phyloP scores from a whole-genome alignment of 2,888 invertebrate species.

The Himalopsyche kuldschensis region DNA sequence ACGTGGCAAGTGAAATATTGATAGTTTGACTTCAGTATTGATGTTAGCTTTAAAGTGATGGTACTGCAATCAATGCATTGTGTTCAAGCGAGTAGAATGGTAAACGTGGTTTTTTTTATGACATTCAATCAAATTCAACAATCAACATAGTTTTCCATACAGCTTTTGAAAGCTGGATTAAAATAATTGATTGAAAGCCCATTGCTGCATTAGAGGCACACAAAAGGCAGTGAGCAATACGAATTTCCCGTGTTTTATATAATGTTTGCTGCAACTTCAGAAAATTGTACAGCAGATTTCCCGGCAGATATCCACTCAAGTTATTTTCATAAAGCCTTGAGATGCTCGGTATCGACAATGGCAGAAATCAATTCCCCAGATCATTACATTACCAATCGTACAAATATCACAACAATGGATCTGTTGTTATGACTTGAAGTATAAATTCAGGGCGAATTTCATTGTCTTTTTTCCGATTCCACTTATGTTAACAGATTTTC shows the following conservation, averaged over 20 bases:
- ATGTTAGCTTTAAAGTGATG: not conserved
- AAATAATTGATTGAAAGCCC: not conserved
- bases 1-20: too few species aligned
- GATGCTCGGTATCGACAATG: not conserved
- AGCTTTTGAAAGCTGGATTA: not conserved
- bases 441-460: not conserved
- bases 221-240: not conserved
- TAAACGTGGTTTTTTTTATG: not conserved
- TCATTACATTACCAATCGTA: conserved; percentile 1
- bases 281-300: not conserved
- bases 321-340: not conserved
- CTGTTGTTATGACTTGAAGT: not conserved
- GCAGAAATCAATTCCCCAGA: not conserved
- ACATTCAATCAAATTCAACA: not conserved
- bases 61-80: not conserved
- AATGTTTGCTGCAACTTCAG: not conserved
- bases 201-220: not conserved
- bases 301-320: not conserved
- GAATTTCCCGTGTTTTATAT: not conserved
- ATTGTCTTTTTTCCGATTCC: conserved; percentile 4
- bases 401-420: not conserved
- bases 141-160: not conserved
- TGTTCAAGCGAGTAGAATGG: not conserved
- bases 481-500: not conserved
- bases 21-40: not conserved